Conservation (phyloP, 1,140 invertebrate genomes). For the Centruroides sculpturatus region DNA sequence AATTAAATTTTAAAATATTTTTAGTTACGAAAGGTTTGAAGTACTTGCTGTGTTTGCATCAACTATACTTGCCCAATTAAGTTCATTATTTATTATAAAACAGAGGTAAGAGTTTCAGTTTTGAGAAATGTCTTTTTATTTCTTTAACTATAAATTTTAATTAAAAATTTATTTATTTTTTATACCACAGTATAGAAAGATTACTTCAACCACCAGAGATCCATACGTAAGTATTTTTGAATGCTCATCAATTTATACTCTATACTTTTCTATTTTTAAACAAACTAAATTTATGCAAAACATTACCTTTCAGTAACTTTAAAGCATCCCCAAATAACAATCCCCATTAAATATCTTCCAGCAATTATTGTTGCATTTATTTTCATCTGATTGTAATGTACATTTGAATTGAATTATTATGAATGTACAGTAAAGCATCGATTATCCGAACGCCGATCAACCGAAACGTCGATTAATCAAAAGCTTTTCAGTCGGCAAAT, state of each 20-base stretch:
- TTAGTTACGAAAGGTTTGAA: background rate
- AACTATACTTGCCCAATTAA: background rate
- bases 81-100: background rate
- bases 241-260: no score
- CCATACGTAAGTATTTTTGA: background rate
- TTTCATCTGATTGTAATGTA: conserved; percentile 35
- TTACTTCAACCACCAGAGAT: background rate
- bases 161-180: background rate
- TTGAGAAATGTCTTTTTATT: background rate
- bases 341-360: conserved; percentile 23
- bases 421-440: no score
- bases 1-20: background rate
- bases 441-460: no score
- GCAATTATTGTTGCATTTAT: conserved; percentile 34
- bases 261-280: no score
- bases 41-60: background rate
- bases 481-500: no score
- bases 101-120: background rate
- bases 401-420: no score
- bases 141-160: background rate
- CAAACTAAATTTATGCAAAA: no score
- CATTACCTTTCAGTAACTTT: no score
- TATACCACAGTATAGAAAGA: background rate
- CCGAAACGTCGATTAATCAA: no score
- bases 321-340: no score